Evolutionary conservation across 2,797 vertebrate genomes (phyloP).

Genomic region (Uromys caudimaculatus): DNA sequence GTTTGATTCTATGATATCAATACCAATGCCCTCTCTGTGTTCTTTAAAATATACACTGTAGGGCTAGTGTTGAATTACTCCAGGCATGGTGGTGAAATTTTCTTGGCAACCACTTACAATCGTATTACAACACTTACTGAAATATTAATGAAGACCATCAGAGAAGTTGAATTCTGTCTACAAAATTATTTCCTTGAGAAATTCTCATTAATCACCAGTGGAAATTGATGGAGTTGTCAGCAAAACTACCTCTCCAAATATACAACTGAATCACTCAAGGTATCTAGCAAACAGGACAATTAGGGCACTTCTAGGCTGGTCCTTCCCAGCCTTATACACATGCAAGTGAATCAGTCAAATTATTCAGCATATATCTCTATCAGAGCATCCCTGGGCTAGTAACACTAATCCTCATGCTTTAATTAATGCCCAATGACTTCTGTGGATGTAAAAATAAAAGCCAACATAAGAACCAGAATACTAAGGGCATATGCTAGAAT

Average conservation of each 20-base stretch:
- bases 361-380: neutral
- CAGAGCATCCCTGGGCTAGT: neutral
- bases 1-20: neutral
- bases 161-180: slow-evolving; percentile 13
- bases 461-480: neutral
- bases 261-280: neutral
- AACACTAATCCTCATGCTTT: neutral
- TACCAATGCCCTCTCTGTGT: neutral
- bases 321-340: neutral
- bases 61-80: neutral
- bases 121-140: neutral
- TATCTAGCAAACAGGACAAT: neutral
- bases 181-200: neutral
- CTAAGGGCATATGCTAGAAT: neutral
- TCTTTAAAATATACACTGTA: neutral
- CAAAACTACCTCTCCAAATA: neutral
- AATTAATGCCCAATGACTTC: neutral
- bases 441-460: neutral
- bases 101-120: neutral
- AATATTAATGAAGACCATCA: slow-evolving; percentile 32
- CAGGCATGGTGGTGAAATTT: neutral
- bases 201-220: neutral
- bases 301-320: neutral
- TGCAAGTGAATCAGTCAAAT: neutral
- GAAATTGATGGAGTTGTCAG: neutral